Evolutionary conservation across 2,113 vertebrate genomes (phyloP), one percentile per base, ranked within the genome.

Genomic region (Xyliphius kryptos): DNA sequence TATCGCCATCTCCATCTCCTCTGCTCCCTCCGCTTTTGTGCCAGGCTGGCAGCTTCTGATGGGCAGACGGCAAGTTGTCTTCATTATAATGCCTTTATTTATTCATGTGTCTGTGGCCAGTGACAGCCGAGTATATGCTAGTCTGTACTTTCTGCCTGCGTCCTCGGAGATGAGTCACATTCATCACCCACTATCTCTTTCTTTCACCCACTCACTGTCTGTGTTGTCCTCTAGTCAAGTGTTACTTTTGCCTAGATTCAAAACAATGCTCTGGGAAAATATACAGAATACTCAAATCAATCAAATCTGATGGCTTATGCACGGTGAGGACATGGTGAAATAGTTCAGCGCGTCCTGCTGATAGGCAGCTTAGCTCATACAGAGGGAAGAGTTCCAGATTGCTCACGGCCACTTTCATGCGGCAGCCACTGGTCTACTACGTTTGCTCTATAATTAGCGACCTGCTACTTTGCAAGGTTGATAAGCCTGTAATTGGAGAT

Each of bases 71-170:
- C 56, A 19, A 73, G 71, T 73, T 69, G 71, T 69, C 71, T 73
- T 73, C 71, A 73, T 73, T 69, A 69, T 73, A 73, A 73, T 73
- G 71, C 67, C 57, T 73, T 73, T 73, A 73, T 73, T 73, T 73
- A 73, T 73, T 73, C 67, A 73, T 73, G 71, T 62, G 71, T 73
- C 71, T 73, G 67, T 40, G 57, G 62, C 67, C 71, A 69, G 67
- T 64, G 71, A 73, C 71, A 73, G 71, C 57, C 62, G 32, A 69
- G 66, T 54, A 61, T 66, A 32, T 47, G 61, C 66, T 52, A 54
- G 55, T 68, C 62, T 73, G 62, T 69, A 63, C 59, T 67, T 41
- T 66, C 67, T 69, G 61, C 68, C 67, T 66, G 71, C 57, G 57
- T 66, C 71, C 67, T 73, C 15, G 61, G 71, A 73, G 71, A 73